phyloP scores from a whole-genome alignment of 2,888 invertebrate genomes.

The Dasysyrphus tricinctus region DNA sequence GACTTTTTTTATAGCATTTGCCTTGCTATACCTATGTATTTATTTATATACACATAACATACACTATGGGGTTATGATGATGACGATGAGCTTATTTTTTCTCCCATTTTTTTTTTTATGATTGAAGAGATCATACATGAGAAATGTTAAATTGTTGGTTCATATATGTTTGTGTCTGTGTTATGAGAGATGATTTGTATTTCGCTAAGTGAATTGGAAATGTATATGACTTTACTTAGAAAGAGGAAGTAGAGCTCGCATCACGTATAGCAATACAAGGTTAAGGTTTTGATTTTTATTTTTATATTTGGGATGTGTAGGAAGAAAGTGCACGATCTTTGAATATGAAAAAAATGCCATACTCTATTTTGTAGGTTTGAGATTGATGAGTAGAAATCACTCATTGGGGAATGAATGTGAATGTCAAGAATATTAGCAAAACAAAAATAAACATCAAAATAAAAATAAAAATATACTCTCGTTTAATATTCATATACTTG shows the following conservation, averaged over 20 bases:
- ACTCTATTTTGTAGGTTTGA: conserved; percentile 11
- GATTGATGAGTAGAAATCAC: conserved; percentile 19
- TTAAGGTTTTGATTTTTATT: conserved; percentile 8
- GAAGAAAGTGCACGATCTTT: neutral
- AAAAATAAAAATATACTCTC: neutral
- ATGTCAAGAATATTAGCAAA: conserved; percentile 9
- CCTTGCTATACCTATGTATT: neutral
- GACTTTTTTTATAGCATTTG: neutral
- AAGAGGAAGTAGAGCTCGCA: neutral
- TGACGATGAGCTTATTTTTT: conserved; percentile 12
- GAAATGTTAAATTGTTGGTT: conserved; percentile 6
- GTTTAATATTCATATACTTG: conserved; percentile 29
- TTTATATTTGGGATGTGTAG: neutral
- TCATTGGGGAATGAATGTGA: conserved; percentile 21
- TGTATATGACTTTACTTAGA: conserved; percentile 40
- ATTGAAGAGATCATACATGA: conserved; percentile 14
- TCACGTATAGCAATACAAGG: neutral
- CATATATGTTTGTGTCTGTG: conserved; percentile 15
- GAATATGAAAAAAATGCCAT: neutral
- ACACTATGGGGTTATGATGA: conserved; percentile 5
- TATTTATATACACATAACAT: neutral
- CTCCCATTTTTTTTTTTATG: neutral
- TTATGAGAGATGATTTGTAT: conserved; percentile 39
- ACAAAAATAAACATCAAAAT: neutral
- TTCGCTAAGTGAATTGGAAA: conserved; percentile 41